These are phyloP conservation scores for Diuraphis noxia DNA, from an alignment of 1,140 invertebrate genomes.

Conservation along the genomic window DNA sequence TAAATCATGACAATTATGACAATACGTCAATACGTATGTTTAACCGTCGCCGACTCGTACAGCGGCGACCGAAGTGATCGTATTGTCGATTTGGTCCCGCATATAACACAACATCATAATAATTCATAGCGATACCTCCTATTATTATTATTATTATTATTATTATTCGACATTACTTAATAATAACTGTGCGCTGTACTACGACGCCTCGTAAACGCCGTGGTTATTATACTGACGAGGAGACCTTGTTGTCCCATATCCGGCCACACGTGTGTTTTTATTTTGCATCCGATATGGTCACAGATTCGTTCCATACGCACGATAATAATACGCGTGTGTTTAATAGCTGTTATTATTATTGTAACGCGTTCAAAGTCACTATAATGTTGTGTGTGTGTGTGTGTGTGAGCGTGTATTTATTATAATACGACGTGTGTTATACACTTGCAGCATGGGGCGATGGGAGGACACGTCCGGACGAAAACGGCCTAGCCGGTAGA, in stretches of 20 bases:
- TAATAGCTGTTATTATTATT: slow-evolving; percentile 35
- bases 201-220: not conserved
- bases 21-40: no score
- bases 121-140: not conserved
- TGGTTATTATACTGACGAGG: not conserved
- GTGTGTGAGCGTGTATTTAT: not conserved
- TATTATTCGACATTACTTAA: no score
- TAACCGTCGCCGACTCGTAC: not conserved
- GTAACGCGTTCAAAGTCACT: slow-evolving; percentile 19
- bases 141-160: no score
- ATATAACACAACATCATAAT: not conserved
- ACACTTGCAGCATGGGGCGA: not conserved
- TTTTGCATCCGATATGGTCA: slow-evolving; percentile 42
- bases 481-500: not conserved
- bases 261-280: slow-evolving; percentile 28
- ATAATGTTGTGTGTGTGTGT: not conserved
- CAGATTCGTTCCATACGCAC: slow-evolving; percentile 18
- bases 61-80: not conserved
- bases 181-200: not conserved
- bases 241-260: slow-evolving; percentile 50
- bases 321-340: not conserved
- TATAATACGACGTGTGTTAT: not conserved
- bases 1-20: not conserved
- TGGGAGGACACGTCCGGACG: not conserved
- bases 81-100: not conserved